Percentiles rank a stretch among this genome's conserved stretches.
These are phyloP conservation scores for Dynastes maya DNA, from an alignment of 2,888 invertebrate species.

Conservation along the genomic window DNA sequence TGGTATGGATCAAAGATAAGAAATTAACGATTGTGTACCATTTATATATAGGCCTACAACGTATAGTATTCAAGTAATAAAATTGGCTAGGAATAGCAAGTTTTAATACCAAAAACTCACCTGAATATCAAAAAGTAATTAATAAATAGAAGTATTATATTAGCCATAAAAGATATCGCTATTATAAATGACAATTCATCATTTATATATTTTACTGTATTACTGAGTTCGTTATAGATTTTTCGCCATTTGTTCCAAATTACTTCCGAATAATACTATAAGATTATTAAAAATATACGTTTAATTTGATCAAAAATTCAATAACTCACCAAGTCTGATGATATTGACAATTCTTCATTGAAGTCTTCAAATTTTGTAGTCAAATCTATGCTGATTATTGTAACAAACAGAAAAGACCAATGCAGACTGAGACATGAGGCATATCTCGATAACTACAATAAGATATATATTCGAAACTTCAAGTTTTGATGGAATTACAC, in stretches of 20 bases:
- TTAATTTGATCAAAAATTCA: not conserved
- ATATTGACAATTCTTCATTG: not conserved
- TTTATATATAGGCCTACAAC: not conserved
- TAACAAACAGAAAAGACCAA: slow-evolving; percentile 4
- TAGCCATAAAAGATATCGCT: not conserved
- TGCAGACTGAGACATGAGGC: not conserved
- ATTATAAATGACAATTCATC: slow-evolving; percentile 1
- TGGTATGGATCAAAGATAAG: slow-evolving; percentile 6
- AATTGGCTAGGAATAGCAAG: too few species aligned
- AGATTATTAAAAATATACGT: not conserved
- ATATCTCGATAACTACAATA: not conserved
- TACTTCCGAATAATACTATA: not conserved
- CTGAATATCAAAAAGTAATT: not conserved
- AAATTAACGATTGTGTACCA: not conserved
- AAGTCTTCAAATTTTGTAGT: slow-evolving; percentile 7
- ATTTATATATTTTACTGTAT: slow-evolving; percentile 1
- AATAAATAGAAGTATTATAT: slow-evolving; percentile 12
- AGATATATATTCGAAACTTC: not conserved
- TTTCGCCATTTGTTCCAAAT: slow-evolving; percentile 9
- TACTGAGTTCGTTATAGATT: not conserved
- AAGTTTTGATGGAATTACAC: not conserved
- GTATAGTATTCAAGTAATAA: too few species aligned
- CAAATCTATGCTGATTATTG: not conserved
- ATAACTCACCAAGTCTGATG: not conserved
- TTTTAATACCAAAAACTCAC: not conserved